A percentile compares a stretch with the other conserved stretches of the same genome.
Conservation (phyloP, 2,888 invertebrate species). For the Lycophotia porphyrea region DNA sequence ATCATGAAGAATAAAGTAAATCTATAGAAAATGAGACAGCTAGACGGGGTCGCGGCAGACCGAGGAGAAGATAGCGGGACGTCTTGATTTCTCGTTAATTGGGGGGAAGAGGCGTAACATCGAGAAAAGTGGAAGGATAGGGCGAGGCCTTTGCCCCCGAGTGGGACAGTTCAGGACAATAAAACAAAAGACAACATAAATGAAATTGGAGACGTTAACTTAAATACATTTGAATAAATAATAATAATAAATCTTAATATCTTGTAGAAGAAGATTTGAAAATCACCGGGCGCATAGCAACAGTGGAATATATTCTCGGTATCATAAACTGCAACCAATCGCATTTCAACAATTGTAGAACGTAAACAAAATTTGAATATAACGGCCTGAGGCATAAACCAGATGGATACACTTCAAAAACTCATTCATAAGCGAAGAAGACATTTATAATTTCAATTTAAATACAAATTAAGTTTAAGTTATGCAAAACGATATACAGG, state of each 20-base stretch:
- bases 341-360: constrained; percentile 33
- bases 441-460: constrained; percentile 53
- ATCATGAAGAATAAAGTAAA: neutral
- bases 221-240: neutral
- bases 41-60: too few species aligned
- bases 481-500: constrained; percentile 52
- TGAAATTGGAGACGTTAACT: neutral
- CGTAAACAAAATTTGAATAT: constrained; percentile 41
- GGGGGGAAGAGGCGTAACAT: too few species aligned
- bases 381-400: constrained; percentile 15
- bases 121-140: too few species aligned
- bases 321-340: constrained; percentile 27
- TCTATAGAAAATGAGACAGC: neutral
- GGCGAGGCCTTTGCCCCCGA: too few species aligned
- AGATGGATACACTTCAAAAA: constrained; percentile 39
- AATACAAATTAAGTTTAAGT: constrained; percentile 59
- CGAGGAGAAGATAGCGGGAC: too few species aligned
- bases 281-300: constrained; percentile 3
- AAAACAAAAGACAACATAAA: neutral
- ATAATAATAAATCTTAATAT: too few species aligned
- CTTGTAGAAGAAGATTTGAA: neutral
- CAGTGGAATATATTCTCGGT: constrained; percentile 13
- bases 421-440: constrained; percentile 34
- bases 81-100: too few species aligned
- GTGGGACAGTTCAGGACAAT: too few species aligned